A percentile compares a stretch with the other conserved stretches of the same genome.
Evolutionary conservation across 2,797 vertebrate genomes (phyloP).

Genomic region (Vireo griseus): DNA sequence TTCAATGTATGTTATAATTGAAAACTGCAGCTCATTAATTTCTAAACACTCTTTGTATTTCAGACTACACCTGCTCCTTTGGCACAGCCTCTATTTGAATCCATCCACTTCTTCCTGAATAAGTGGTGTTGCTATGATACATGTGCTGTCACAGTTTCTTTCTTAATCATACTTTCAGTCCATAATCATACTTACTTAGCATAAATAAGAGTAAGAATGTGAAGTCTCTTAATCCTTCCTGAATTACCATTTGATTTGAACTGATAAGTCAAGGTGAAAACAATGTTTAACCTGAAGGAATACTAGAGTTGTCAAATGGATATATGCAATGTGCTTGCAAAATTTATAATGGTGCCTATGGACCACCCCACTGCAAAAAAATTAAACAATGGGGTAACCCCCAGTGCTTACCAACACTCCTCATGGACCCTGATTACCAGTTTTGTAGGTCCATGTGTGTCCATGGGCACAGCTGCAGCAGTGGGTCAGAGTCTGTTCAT

Average conservation of each 20-base stretch:
- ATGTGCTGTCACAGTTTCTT: conserved; percentile 44
- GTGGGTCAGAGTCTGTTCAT: neutral
- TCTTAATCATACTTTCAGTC: conserved; percentile 43
- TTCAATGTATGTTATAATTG: conserved; percentile 33
- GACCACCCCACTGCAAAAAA: neutral
- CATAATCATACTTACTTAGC: conserved; percentile 31
- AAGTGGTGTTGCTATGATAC: conserved; percentile 72
- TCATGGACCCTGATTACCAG: neutral
- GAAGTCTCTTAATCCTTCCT: neutral
- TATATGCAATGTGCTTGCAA: neutral
- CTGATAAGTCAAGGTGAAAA: neutral
- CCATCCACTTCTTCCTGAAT: conserved; percentile 38
- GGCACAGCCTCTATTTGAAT: conserved; percentile 30
- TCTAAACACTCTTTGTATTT: conserved; percentile 38
- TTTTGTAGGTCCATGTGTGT: neutral
- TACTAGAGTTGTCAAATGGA: neutral
- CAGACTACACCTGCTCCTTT: conserved; percentile 50
- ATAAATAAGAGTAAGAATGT: neutral
- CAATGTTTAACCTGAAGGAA: neutral
- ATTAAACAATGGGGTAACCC: neutral
- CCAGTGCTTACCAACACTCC: neutral
- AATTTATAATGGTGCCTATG: neutral
- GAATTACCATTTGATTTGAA: neutral
- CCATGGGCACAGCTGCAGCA: neutral
- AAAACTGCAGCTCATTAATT: conserved; percentile 52